Conservation (phyloP, 1,140 invertebrate species). For the Scaptomyza graminum region DNA sequence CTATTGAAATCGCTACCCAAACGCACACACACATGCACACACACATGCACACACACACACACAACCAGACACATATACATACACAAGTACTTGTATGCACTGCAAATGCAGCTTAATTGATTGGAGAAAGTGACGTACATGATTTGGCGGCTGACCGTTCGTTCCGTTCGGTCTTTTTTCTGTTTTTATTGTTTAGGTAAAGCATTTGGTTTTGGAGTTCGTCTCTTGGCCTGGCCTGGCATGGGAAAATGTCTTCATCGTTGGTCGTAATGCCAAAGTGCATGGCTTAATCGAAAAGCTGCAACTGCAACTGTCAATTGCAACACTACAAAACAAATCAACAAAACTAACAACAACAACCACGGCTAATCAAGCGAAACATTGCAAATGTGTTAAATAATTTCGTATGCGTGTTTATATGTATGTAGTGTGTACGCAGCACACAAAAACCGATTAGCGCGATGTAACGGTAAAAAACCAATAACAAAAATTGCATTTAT, state of each 20-base stretch:
- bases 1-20: constrained; percentile 65
- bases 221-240: constrained; percentile 30
- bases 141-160: constrained; percentile 47
- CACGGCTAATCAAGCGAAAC: constrained; percentile 41
- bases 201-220: not conserved
- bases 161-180: not conserved
- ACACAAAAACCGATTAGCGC: constrained; percentile 12
- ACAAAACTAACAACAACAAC: constrained; percentile 13
- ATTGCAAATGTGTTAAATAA: constrained; percentile 42
- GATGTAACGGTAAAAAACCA: constrained; percentile 22
- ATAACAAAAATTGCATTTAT: constrained; percentile 39
- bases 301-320: constrained; percentile 34
- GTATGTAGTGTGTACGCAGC: constrained; percentile 4
- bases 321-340: constrained; percentile 13
- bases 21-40: constrained; percentile 23
- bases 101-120: constrained; percentile 70
- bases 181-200: too few species aligned
- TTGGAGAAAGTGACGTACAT: constrained; percentile 73
- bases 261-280: constrained; percentile 41
- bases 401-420: constrained; percentile 4
- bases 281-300: constrained; percentile 25
- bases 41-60: constrained; percentile 16
- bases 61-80: constrained; percentile 23
- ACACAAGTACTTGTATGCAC: constrained; percentile 5
- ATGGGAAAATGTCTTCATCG: constrained; percentile 74